Conservation (phyloP, 2,113 vertebrate genomes). For the Oenanthe melanoleuca region DNA sequence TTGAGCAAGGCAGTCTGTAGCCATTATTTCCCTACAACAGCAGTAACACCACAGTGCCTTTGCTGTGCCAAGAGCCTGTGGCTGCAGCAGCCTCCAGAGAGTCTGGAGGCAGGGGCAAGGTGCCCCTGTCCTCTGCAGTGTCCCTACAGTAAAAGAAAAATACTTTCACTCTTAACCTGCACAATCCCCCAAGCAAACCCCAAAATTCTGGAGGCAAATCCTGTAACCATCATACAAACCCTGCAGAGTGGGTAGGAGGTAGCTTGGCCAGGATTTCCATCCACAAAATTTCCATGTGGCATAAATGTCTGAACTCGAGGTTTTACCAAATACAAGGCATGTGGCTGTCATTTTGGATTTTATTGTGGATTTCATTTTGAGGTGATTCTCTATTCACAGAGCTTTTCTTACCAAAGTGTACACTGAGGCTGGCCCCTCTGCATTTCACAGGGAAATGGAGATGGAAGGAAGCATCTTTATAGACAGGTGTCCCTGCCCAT, state of each 20-base stretch:
- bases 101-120: not conserved
- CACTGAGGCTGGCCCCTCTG: not conserved
- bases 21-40: not conserved
- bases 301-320: not conserved
- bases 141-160: not conserved
- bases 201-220: not conserved
- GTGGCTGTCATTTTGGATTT: not conserved
- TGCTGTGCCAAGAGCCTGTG: not conserved
- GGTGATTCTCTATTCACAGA: not conserved
- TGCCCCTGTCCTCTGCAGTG: not conserved
- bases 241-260: not conserved
- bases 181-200: not conserved
- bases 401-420: not conserved
- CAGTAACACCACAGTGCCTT: fast-evolving
- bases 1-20: not conserved
- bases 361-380: not conserved
- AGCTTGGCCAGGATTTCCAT: not conserved
- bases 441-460: not conserved
- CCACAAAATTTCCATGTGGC: not conserved
- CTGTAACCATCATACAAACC: fast-evolving
- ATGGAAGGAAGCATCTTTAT: not conserved
- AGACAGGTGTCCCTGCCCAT: not conserved
- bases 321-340: not conserved
- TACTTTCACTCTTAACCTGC: not conserved
- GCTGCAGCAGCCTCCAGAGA: not conserved